phyloP scores from a whole-genome alignment of 2,113 vertebrate species.

The Gambusia holbrooki region DNA sequence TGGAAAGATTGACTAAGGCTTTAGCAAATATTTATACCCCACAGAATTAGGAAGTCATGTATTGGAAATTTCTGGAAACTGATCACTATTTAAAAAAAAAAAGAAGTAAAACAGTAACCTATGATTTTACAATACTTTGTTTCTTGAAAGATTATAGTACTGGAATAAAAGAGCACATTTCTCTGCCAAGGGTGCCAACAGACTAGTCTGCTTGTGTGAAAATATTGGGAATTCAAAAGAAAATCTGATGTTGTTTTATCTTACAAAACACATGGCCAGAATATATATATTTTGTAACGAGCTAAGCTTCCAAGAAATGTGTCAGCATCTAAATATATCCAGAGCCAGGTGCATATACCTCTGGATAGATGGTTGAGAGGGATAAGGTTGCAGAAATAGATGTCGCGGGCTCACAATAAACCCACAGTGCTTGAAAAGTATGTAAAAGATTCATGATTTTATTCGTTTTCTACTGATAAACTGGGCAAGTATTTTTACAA shows the following conservation, averaged over 20 bases:
- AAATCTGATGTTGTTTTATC: neutral
- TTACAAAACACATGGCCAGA: neutral
- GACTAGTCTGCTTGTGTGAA: too few relatives aligned
- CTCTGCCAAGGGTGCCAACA: neutral
- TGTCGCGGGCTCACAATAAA: constrained; percentile 19
- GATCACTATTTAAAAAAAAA: too few relatives aligned
- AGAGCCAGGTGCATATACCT: neutral
- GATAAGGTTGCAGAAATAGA: neutral
- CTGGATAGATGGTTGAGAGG: neutral
- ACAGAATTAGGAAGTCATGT: neutral
- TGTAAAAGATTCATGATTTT: constrained; percentile 13
- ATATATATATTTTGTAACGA: neutral
- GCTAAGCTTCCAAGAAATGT: neutral
- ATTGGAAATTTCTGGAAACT: neutral
- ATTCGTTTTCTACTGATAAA: constrained; percentile 5
- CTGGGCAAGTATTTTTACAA: neutral
- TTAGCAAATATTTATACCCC: neutral
- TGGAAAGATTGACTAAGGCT: neutral
- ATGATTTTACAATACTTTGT: neutral
- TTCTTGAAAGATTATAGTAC: neutral
- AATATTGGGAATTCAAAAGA: neutral
- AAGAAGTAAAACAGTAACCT: too few relatives aligned
- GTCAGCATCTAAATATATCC: neutral
- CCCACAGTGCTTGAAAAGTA: constrained; percentile 18
- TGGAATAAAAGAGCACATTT: neutral